Conservation (phyloP, 2,888 invertebrate species). For the Gonocerus acuteangulatus region DNA sequence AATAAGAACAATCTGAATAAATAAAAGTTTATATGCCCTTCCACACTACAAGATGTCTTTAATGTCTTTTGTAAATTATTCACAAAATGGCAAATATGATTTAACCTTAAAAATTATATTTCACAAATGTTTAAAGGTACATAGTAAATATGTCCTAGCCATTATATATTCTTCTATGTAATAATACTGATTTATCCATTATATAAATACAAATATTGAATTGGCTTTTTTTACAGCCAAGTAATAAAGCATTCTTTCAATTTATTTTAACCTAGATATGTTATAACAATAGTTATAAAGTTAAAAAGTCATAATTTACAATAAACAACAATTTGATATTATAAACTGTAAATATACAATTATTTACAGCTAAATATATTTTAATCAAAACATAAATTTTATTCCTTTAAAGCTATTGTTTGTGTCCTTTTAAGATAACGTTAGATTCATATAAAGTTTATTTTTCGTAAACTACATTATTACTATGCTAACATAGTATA, state of each 20-base stretch:
- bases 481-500: conserved; percentile 12
- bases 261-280: conserved; percentile 7
- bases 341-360: background rate
- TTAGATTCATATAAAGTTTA: background rate
- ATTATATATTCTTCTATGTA: conserved; percentile 7
- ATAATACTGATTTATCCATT: conserved; percentile 9
- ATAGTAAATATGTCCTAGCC: background rate
- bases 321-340: conserved; percentile 1
- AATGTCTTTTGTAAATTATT: conserved; percentile 13
- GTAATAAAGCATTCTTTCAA: background rate
- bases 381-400: background rate
- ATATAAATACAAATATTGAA: conserved; percentile 16
- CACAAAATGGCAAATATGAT: conserved; percentile 1
- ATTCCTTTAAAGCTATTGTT: conserved; percentile 16
- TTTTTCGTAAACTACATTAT: conserved; percentile 5
- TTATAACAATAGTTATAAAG: conserved; percentile 17
- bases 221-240: conserved; percentile 1
- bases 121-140: background rate
- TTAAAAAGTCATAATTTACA: conserved; percentile 18
- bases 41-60: conserved; percentile 5
- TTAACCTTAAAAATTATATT: background rate
- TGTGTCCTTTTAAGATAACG: conserved; percentile 5
- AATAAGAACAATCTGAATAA: conserved; percentile 9
- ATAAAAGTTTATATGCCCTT: conserved; percentile 22
- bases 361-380: background rate